Evolutionary conservation across 2,113 vertebrate genomes (phyloP).

Genomic region (Odocoileus hemionus): DNA sequence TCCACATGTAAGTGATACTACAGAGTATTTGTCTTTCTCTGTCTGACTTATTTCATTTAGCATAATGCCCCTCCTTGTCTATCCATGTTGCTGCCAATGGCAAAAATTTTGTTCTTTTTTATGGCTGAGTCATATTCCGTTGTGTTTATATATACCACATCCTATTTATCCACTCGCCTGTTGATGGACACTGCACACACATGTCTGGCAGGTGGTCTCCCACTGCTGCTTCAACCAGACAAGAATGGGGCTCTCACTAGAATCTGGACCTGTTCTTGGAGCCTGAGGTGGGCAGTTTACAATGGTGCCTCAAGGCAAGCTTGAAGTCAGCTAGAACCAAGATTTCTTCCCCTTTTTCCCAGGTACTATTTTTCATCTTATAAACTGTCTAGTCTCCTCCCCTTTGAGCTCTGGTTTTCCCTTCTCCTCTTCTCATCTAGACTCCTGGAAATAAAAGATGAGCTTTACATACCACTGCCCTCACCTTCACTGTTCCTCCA

Average conservation of each 20-base stretch:
- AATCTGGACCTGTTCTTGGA: neutral
- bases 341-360: neutral
- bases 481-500: accelerated
- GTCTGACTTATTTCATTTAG: neutral
- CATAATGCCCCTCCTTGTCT: neutral
- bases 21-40: neutral
- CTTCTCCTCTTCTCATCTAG: neutral
- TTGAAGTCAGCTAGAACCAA: neutral
- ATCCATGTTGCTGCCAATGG: neutral
- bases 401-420: neutral
- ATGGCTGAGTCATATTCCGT: neutral
- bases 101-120: neutral
- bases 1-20: neutral
- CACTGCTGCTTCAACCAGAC: neutral
- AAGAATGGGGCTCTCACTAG: neutral
- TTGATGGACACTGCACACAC: neutral
- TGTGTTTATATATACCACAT: no score
- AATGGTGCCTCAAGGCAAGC: neutral
- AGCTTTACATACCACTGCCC: neutral
- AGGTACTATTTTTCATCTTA: neutral
- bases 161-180: neutral
- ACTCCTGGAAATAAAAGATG: neutral
- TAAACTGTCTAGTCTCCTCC: neutral
- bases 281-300: neutral
- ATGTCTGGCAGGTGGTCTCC: neutral